A percentile compares a stretch with the other conserved stretches of the same genome.
Evolutionary conservation across 2,797 vertebrate species (phyloP).

Genomic region (Sebastes wilsoni): DNA sequence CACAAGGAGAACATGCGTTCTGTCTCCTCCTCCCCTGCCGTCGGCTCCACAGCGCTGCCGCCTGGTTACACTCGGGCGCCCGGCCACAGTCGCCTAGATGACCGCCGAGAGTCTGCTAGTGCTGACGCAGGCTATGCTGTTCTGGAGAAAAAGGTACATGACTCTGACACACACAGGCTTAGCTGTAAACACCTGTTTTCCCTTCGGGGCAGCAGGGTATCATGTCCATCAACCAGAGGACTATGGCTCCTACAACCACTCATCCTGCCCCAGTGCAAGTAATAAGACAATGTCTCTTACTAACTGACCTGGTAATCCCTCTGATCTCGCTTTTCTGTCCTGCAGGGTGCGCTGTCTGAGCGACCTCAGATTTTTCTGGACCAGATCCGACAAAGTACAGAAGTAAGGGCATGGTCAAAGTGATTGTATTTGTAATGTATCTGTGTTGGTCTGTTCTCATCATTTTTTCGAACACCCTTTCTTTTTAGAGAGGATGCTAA

Average conservation of each 20-base stretch:
- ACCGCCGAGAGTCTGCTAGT: conserved; percentile 89
- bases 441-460: background rate
- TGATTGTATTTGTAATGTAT: background rate
- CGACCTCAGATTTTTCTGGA: conserved; percentile 87
- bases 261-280: background rate
- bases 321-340: background rate
- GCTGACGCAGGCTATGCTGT: conserved; percentile 93
- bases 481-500: background rate
- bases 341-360: conserved; percentile 88
- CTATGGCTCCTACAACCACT: background rate
- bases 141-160: conserved; percentile 89
- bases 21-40: conserved; percentile 78
- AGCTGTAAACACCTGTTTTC: background rate
- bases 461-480: background rate
- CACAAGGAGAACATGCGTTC: conserved; percentile 93
- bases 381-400: conserved; percentile 84
- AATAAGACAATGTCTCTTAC: background rate
- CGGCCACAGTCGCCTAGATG: conserved; percentile 80
- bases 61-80: conserved; percentile 58
- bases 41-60: conserved; percentile 49
- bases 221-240: background rate
- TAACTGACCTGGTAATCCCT: background rate
- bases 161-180: background rate
- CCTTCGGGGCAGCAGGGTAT: background rate
- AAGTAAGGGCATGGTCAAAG: conserved; percentile 77